Percentiles rank a stretch among this genome's conserved stretches.
phyloP scores from a whole-genome alignment of 1,140 invertebrate species.

The Bombus pascuorum region DNA sequence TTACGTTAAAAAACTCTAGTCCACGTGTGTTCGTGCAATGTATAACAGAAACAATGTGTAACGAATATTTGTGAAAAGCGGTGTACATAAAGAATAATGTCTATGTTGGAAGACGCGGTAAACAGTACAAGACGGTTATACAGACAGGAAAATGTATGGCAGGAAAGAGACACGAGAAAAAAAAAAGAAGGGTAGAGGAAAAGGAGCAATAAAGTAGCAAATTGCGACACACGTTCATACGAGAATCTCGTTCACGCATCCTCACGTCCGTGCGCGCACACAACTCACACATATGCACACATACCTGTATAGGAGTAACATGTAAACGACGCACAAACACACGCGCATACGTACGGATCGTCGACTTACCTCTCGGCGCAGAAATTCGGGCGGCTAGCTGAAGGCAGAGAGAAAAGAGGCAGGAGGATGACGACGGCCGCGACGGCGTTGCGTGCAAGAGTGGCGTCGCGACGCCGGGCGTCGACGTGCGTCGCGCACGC shows the following conservation, averaged over 20 bases:
- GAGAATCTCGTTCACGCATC: not conserved
- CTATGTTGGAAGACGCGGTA: not conserved
- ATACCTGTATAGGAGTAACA: not conserved
- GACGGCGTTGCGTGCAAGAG: slow-evolving; percentile 72
- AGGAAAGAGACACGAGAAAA: not conserved
- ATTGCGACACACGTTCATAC: slow-evolving; percentile 29
- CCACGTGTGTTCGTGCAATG: not conserved
- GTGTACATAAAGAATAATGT: not conserved
- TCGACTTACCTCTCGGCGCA: slow-evolving; percentile 50
- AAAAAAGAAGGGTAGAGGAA: not conserved
- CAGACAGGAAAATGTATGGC: not conserved
- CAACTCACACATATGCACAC: not conserved
- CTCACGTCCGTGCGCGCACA: not conserved
- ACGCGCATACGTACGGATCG: slow-evolving; percentile 31
- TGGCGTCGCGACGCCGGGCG: slow-evolving; percentile 76
- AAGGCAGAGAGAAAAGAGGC: slow-evolving; percentile 57
- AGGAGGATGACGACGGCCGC: slow-evolving; percentile 55
- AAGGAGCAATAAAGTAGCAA: slow-evolving; percentile 9
- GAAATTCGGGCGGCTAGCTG: slow-evolving; percentile 51
- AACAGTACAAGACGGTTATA: not conserved
- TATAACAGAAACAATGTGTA: not conserved
- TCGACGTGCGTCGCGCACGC: slow-evolving; percentile 62
- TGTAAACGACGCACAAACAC: slow-evolving; percentile 12
- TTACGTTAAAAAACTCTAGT: not conserved
- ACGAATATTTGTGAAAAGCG: not conserved